These are phyloP conservation scores for Linurgus olivaceus DNA, from an alignment of 2,797 vertebrate species.

Conservation along the genomic window DNA sequence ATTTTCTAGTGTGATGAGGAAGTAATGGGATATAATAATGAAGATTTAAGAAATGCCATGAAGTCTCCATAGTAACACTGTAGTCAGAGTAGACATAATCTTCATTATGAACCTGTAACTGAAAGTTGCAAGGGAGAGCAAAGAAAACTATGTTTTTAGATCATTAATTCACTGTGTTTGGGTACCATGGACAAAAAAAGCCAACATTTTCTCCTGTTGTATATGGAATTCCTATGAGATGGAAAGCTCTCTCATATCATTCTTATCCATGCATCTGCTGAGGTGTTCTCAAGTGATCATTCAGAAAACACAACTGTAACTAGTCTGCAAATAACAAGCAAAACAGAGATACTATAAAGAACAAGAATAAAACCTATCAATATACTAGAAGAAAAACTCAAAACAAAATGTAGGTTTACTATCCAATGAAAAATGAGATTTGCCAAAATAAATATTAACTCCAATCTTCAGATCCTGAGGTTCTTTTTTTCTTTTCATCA, in stretches of 20 bases:
- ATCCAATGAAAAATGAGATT: background rate
- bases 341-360: background rate
- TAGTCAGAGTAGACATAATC: background rate
- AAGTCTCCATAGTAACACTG: background rate
- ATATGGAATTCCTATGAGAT: background rate
- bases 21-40: background rate
- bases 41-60: background rate
- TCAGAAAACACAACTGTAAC: background rate
- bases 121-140: background rate
- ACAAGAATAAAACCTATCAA: background rate
- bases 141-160: background rate
- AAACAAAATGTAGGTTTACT: background rate
- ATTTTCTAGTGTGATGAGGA: background rate
- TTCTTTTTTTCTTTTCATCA: background rate
- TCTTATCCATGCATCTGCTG: background rate
- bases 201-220: background rate
- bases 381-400: background rate
- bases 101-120: background rate
- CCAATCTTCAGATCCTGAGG: fast-evolving
- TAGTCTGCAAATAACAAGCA: background rate
- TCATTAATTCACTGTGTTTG: background rate
- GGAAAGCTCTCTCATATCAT: background rate
- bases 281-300: background rate
- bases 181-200: background rate
- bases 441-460: background rate